Percentiles rank a stretch among this genome's conserved stretches.
Conservation (phyloP, 2,888 invertebrate genomes). For the Venusia cambrica region DNA sequence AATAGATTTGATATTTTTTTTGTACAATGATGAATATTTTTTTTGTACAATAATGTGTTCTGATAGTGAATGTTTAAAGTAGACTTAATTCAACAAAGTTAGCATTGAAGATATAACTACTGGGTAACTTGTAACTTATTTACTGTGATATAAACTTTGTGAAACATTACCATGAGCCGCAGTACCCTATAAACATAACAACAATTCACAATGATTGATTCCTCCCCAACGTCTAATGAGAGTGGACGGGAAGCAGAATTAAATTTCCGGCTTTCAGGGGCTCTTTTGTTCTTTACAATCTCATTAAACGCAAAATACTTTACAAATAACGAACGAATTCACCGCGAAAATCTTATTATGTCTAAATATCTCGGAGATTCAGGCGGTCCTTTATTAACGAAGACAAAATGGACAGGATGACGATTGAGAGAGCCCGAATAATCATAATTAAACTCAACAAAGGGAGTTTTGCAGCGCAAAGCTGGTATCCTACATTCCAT, state of each 20-base stretch:
- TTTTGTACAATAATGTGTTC: too few species aligned
- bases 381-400: conserved; percentile 41
- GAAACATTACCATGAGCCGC: too few species aligned
- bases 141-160: too few species aligned
- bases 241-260: conserved; percentile 50
- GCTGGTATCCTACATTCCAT: too few species aligned
- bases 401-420: conserved; percentile 41
- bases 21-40: too few species aligned
- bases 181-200: too few species aligned
- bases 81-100: too few species aligned
- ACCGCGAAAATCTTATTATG: conserved; percentile 55
- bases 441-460: conserved; percentile 29
- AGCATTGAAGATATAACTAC: too few species aligned
- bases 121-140: too few species aligned
- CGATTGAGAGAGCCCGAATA: conserved; percentile 29
- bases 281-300: conserved; percentile 66
- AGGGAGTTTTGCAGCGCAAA: conserved; percentile 10
- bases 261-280: conserved; percentile 53
- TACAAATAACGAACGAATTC: conserved; percentile 50
- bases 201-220: conserved; percentile 44
- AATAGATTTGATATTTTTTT: too few species aligned
- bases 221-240: conserved; percentile 48
- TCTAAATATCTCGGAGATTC: conserved; percentile 45
- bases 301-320: conserved; percentile 59
- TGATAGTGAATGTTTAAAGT: too few species aligned